These are phyloP conservation scores for Hydrolagus affinis DNA, from an alignment of 2,113 vertebrate species.

Conservation along the genomic window DNA sequence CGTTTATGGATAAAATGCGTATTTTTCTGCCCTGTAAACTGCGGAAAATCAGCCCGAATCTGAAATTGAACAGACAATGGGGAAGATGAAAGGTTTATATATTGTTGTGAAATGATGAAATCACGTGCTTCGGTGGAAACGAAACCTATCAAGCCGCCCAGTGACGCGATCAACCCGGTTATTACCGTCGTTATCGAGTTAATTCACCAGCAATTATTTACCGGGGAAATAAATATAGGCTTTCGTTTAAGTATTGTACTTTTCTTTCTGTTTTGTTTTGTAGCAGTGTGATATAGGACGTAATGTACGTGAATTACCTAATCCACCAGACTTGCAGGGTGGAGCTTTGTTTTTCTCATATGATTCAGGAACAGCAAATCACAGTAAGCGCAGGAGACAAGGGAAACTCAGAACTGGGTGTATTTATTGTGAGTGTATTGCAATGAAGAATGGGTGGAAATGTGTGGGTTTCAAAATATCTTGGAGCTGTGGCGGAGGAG, in stretches of 20 bases:
- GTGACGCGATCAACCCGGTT: neutral
- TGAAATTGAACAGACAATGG: neutral
- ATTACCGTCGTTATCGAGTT: neutral
- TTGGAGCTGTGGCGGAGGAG: neutral
- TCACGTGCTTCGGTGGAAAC: conserved; percentile 21
- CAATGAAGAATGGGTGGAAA: neutral
- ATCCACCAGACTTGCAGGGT: conserved; percentile 20
- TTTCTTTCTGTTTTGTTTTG: neutral
- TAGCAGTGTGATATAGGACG: conserved; percentile 10
- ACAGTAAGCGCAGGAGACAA: conserved; percentile 12
- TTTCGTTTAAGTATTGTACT: neutral
- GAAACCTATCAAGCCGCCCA: conserved; percentile 18
- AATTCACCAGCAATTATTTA: neutral
- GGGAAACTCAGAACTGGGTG: neutral
- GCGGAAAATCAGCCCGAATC: no score
- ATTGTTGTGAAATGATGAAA: conserved; percentile 30
- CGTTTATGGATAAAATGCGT: no score
- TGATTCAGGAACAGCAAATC: conserved; percentile 17
- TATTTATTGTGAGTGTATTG: neutral
- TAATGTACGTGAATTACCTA: conserved; percentile 28
- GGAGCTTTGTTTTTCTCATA: conserved; percentile 25
- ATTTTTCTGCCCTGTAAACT: no score
- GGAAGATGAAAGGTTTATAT: neutral
- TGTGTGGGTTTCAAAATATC: neutral
- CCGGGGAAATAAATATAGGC: neutral